Evolutionary conservation across 1,140 invertebrate species (phyloP).

Genomic region (Scaptomyza hsui): DNA sequence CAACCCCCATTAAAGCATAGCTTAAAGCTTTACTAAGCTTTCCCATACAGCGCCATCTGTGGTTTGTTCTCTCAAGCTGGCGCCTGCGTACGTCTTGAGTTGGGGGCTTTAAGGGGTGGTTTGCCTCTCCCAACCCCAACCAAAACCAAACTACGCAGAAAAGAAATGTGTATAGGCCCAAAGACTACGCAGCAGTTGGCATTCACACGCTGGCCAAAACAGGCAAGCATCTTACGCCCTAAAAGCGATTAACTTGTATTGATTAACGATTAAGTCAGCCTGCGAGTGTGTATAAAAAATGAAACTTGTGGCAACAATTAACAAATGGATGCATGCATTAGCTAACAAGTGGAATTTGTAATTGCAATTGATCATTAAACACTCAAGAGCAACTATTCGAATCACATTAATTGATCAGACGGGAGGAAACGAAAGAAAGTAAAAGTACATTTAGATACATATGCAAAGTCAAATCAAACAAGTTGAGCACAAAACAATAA

Average conservation of each 20-base stretch:
- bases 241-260: conserved; percentile 11
- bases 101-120: background rate
- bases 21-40: background rate
- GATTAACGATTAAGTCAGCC: conserved; percentile 5
- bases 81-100: conserved; percentile 13
- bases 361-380: conserved; percentile 6
- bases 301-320: conserved; percentile 29
- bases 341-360: conserved; percentile 4
- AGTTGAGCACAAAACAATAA: conserved; percentile 7
- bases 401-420: too few species aligned
- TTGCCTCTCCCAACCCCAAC: background rate
- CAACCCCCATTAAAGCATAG: conserved; percentile 4
- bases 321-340: background rate
- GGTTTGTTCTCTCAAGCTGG: background rate
- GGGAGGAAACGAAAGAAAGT: background rate
- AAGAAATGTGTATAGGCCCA: too few species aligned
- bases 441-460: background rate
- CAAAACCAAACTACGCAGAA: background rate
- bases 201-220: conserved; percentile 4
- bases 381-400: background rate
- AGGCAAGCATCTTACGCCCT: background rate
- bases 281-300: background rate
- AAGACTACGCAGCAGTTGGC: conserved; percentile 20
- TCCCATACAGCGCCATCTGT: conserved; percentile 6
- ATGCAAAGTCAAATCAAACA: conserved; percentile 2